Conservation (phyloP, 2,113 vertebrate species). For the Ceyx melanurus region DNA sequence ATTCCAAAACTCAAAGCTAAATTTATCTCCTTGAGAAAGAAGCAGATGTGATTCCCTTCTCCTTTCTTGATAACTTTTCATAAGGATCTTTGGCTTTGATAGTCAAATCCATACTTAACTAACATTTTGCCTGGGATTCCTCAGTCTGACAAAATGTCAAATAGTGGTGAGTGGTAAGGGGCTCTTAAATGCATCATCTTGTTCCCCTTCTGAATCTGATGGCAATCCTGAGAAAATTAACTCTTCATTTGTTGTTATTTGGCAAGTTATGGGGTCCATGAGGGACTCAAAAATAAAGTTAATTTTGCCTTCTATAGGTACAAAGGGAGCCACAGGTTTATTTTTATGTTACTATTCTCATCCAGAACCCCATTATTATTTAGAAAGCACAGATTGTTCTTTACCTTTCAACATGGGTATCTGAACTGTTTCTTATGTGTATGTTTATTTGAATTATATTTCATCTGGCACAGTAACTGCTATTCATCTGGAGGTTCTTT, state of each 20-base stretch:
- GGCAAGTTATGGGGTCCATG: not conserved
- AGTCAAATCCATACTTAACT: conserved; percentile 2
- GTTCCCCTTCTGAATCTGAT: not conserved
- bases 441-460: conserved; percentile 30
- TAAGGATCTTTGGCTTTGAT: not conserved
- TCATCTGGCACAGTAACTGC: not conserved
- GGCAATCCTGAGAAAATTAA: not conserved
- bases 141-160: not conserved
- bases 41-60: not conserved
- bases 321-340: not conserved
- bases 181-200: not conserved
- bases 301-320: not conserved
- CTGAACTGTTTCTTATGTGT: not conserved
- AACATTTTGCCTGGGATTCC: not conserved
- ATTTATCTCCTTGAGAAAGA: not conserved
- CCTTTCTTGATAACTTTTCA: not conserved
- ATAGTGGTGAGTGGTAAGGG: not conserved
- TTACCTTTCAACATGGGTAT: not conserved
- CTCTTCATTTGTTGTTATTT: not conserved
- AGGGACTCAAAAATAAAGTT: not conserved
- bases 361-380: not conserved
- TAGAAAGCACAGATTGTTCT: conserved; percentile 11
- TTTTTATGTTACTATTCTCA: not conserved
- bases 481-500: conserved; percentile 38
- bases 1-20: not conserved